Evolutionary conservation across 2,888 invertebrate genomes (phyloP), one percentile per base, ranked within the genome.

Genomic region (Mesorhabditis sp.): DNA sequence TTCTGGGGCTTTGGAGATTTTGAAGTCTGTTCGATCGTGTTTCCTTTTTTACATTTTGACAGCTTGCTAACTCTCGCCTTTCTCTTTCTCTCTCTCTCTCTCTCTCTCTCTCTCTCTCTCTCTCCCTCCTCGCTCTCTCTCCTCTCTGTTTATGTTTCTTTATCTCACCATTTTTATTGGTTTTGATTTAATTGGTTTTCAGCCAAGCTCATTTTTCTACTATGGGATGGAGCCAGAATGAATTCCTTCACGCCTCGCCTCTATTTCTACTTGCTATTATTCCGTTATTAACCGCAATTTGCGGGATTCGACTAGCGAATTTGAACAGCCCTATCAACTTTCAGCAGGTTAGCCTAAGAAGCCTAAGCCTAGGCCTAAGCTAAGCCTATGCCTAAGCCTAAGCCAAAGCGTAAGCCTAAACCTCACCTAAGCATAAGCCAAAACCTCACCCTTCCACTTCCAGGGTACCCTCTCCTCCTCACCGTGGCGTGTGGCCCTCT

Each of bases 401-500:
- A 3, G 10, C 10, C n/a, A 4, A 63, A 28, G 4, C 28, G 7
- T 4, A 28, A 28, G 28, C 7, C 7, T 15, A 15, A 58, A 6
- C 7, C 67, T 42, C 4, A 13, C 42, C 42, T 13, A 67, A 71
- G 28, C n/a, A 43, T 50, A 6, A 45, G 62, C n/a, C 67, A 41
- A 70, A 13, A 5, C 58, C 41, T 13, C 15, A 6, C 43, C 28
- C 6, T 50, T 2, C 10, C 1, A 5, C 1, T 70, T 74, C 5
- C 71, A 78, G 78, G 79, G 79, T 43, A 76, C 76, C 4, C 66
- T 78, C 13, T 75, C 77, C 28, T 69, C 75, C 1, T 74, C 76
- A 5, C 78, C 79, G 5, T 80, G 79, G 79, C 69, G 79, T n/a
- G 74, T 76, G 3, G 79, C 78, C 45, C 68, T 72, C 44, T 71